Conservation (phyloP, 2,888 invertebrate species). For the Papilio protenor region DNA sequence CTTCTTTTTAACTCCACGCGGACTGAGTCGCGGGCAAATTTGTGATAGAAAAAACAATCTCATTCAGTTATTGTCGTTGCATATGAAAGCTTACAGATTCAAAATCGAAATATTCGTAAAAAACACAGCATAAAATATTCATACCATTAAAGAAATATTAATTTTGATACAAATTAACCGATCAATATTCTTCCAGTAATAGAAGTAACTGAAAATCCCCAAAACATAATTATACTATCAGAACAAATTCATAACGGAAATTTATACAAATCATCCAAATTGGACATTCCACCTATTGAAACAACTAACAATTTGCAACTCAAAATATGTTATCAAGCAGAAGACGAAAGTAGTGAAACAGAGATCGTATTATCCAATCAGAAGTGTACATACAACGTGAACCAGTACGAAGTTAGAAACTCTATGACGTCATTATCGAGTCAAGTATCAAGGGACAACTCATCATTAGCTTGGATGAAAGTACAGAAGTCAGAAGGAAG, state of each 20-base stretch:
- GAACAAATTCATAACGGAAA: slow-evolving; percentile 86
- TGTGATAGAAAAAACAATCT: no score
- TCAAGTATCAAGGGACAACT: slow-evolving; percentile 69
- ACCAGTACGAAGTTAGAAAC: slow-evolving; percentile 64
- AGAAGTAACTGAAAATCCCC: slow-evolving; percentile 84
- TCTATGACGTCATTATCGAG: slow-evolving; percentile 72
- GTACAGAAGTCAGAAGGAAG: slow-evolving; percentile 77
- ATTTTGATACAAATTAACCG: neutral
- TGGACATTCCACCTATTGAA: slow-evolving; percentile 55
- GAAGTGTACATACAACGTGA: slow-evolving; percentile 74
- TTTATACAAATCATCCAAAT: slow-evolving; percentile 70
- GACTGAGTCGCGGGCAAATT: no score
- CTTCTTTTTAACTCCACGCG: no score
- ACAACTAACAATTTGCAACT: slow-evolving; percentile 66
- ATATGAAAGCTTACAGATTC: no score
- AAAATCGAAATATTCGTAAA: neutral
- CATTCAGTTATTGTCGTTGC: no score
- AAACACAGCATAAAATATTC: no score
- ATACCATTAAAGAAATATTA: no score
- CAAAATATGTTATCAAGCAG: slow-evolving; percentile 72
- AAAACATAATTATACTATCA: slow-evolving; percentile 78
- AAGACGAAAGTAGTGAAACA: slow-evolving; percentile 68
- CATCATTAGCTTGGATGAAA: slow-evolving; percentile 81
- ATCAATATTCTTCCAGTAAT: slow-evolving; percentile 80
- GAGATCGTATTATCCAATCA: slow-evolving; percentile 72